phyloP scores from a whole-genome alignment of 1,140 invertebrate genomes.

The Scaptomyza graminum region DNA sequence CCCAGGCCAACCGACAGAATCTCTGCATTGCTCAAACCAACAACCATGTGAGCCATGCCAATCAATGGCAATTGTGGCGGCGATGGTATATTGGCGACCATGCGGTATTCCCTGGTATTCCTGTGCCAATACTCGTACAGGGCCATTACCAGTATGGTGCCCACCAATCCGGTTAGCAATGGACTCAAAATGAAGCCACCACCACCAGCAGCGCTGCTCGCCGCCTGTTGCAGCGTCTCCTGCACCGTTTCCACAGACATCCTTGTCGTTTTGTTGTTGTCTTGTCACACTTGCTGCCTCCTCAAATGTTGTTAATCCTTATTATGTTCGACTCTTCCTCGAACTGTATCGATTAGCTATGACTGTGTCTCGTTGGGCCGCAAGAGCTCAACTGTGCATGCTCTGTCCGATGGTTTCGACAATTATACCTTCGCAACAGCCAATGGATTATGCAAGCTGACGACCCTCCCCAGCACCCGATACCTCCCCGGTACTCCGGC shows the following conservation, averaged over 20 bases:
- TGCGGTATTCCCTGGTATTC: slow-evolving; percentile 67
- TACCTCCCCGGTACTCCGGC: background rate
- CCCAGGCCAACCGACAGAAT: slow-evolving; percentile 83
- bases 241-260: slow-evolving; percentile 77
- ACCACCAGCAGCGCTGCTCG: slow-evolving; percentile 21
- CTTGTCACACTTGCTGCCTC: no score
- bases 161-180: slow-evolving; percentile 65
- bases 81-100: slow-evolving; percentile 85
- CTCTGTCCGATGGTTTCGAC: background rate
- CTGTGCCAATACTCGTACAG: slow-evolving; percentile 76
- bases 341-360: background rate
- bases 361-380: slow-evolving; percentile 38
- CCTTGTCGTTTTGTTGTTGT: slow-evolving; percentile 6
- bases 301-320: no score
- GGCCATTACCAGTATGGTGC: slow-evolving; percentile 53
- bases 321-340: background rate
- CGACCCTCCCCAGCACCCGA: background rate
- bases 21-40: slow-evolving; percentile 85
- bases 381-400: slow-evolving; percentile 59
- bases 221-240: slow-evolving; percentile 63
- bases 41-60: slow-evolving; percentile 85
- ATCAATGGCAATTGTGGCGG: slow-evolving; percentile 85
- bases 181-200: slow-evolving; percentile 54
- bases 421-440: slow-evolving; percentile 52
- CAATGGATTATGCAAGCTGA: slow-evolving; percentile 13